Evolutionary conservation across 2,797 vertebrate genomes (phyloP).

Genomic region (Paratrypauchen microcephalus): DNA sequence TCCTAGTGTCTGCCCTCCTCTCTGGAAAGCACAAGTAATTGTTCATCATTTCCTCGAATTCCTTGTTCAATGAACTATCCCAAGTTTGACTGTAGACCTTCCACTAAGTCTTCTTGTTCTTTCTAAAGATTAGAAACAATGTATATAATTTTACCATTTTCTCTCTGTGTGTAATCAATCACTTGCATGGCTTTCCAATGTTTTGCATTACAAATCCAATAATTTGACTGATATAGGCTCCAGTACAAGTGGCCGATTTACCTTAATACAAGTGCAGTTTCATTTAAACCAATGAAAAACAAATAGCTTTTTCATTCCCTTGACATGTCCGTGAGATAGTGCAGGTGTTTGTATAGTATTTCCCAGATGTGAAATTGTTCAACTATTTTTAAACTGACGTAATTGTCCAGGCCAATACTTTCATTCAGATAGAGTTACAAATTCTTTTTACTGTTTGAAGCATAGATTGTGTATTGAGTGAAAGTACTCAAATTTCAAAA

Average conservation of each 20-base stretch:
- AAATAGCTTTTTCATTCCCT: conserved; percentile 8
- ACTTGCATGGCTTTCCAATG: conserved; percentile 1
- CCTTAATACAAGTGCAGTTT: not conserved
- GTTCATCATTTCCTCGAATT: conserved; percentile 3
- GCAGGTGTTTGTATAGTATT: conserved; percentile 31
- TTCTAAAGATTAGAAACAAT: not conserved
- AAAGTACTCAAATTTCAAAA: conserved; percentile 42
- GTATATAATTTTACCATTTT: conserved; percentile 20
- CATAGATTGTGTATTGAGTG: conserved; percentile 19
- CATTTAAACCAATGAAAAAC: conserved; percentile 8
- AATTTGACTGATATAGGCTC: conserved; percentile 8
- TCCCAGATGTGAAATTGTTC: conserved; percentile 22
- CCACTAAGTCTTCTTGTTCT: not conserved
- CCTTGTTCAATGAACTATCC: not conserved
- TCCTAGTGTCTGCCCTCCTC: conserved; percentile 74
- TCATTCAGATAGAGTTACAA: conserved; percentile 46
- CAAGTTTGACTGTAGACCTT: not conserved
- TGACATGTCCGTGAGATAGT: conserved; percentile 3
- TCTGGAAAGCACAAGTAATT: not conserved
- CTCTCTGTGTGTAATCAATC: conserved; percentile 19
- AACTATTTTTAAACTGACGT: conserved; percentile 29
- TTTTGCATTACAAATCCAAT: conserved; percentile 21
- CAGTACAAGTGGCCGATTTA: conserved; percentile 17
- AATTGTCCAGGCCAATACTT: conserved; percentile 33
- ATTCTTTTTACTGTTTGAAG: conserved; percentile 21